Percentiles rank a stretch among this genome's conserved stretches.
Conservation (phyloP, 2,888 invertebrate species). For the Hyles lineata region DNA sequence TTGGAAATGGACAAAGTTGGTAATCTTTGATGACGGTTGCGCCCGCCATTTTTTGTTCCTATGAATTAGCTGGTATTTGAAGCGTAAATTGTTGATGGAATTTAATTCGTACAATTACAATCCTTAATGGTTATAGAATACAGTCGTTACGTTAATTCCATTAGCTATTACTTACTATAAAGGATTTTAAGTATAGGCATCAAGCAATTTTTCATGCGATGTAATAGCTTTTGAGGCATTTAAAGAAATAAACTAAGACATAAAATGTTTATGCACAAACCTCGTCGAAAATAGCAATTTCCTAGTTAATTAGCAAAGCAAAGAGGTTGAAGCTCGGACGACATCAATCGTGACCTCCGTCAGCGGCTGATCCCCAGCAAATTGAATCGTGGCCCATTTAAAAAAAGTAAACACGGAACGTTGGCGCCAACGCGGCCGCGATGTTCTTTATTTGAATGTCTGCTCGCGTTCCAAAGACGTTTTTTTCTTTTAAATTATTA, state of each 20-base stretch:
- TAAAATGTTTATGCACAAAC: neutral
- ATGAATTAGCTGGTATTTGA: slow-evolving; percentile 15
- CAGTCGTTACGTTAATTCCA: slow-evolving; percentile 7
- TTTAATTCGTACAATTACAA: neutral
- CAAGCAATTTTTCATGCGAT: neutral
- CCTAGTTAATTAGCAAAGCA: slow-evolving; percentile 46
- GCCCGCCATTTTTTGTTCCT: slow-evolving; percentile 27
- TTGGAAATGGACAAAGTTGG: slow-evolving; percentile 35
- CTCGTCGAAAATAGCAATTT: slow-evolving; percentile 24
- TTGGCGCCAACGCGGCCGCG: slow-evolving; percentile 81
- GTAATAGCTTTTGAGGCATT: neutral
- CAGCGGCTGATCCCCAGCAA: slow-evolving; percentile 69
- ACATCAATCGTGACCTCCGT: slow-evolving; percentile 65
- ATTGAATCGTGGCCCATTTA: slow-evolving; percentile 77
- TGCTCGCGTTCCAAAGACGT: slow-evolving; percentile 55
- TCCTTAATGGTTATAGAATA: slow-evolving; percentile 1
- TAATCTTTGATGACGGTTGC: slow-evolving; percentile 23
- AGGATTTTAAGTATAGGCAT: neutral
- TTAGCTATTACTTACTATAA: neutral
- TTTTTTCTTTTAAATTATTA: slow-evolving; percentile 52
- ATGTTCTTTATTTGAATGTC: slow-evolving; percentile 78
- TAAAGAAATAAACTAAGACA: neutral
- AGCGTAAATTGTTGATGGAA: neutral
- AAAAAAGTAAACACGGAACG: slow-evolving; percentile 77
- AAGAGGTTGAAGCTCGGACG: slow-evolving; percentile 48